Base-by-base conservation (phyloP, 2,888 invertebrate genomes). In the Drosophila putrida region DNA sequence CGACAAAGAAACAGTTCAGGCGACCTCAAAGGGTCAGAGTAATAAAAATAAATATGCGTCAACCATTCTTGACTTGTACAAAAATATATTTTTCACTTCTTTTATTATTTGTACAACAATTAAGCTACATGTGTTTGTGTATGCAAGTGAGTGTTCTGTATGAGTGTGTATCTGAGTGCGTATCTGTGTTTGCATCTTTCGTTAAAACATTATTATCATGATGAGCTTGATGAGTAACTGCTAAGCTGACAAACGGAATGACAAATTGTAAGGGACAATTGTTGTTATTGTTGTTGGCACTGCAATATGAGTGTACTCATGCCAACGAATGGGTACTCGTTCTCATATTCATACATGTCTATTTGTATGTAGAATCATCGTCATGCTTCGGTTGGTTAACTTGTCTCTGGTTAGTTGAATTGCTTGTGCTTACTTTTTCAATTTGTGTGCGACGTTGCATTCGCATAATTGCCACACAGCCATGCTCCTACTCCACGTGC, bases 71-170 rank as follows among this genome's bases (percentile, higher is more conserved):
- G 61, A 65, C 33, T 28, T 15, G 13, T 33, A 25, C 28, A 50
- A 11, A 28, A 28, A 50, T 15, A 43, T 20, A n/a, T 20, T 33
- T 20, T 46, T 51, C 43, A 43, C 62, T 71, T 55, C 33, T 44
- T 66, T 60, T 67, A 65, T 62, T 78, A 80, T 82, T 88, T 88
- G 84, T 70, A 62, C 62, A 88, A 88, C 83, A 82, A 86, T 88
- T 82, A 86, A 88, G 71, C 49, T 44, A 67, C 58, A 54, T 61
- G 6, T 25, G 28, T 31, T 43, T 47, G 6, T 25, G 27, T 27
- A 49, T 47, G 71, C 55, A 38, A 20, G 31, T 31, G 31, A 6
- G 9, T 31, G 31, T 6, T 6, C 0, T 31, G 31, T 28, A 43
- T 60, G 47, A 36, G 47, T 55, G 57, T 60, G 11, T 63, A 36